Base-by-base conservation (phyloP, 2,113 vertebrate species). In the Numida meleagris region DNA sequence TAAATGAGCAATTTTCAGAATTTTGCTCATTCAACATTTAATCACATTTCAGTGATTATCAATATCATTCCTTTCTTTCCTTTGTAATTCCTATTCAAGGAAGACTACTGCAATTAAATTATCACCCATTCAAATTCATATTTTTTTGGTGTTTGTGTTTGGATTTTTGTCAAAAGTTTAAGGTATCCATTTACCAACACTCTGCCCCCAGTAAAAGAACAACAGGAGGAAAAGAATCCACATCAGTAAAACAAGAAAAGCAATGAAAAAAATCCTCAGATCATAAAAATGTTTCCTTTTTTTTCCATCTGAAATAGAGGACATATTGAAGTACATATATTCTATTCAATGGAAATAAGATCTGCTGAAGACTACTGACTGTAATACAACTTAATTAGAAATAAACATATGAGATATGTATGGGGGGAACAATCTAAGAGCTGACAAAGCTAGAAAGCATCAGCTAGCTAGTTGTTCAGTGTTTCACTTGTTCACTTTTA, bases 401-500 rank as follows among this genome's bases (percentile, higher is more conserved):
- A 48, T 48, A 66, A 2, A 66, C 27, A 53, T 24, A 27, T 19
- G 59, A 71, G 4, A 71, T 4, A 38, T 0, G 0, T 40, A n/a
- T 23, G 48, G 55, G 55, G 72, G 15, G 24, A 17, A 63, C 38
- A 84, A 84, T 36, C 53, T 61, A 79, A 65, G 34, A 71, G 8
- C 12, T 90, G 43, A 76, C 89, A 66, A 17, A 71, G 7, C 7
- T 67, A 48, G 89, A 62, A 20, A 74, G 74, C 21, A 34, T 68
- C 76, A 84, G 17, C 72, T 65, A 66, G 23, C 25, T 61, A 21
- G 34, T 57, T 53, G 46, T 70, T 93, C 65, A 68, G 7, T 62
- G 86, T 83, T 95, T 96, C 90, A 95, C 88, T 88, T 94, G 53
- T 77, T 95, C 46, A 53, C 74, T 94, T 94, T 88, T 86, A 86